Percentiles rank a stretch among this genome's conserved stretches.
phyloP scores from a whole-genome alignment of 2,797 vertebrate genomes.

The Remorina albescens region DNA sequence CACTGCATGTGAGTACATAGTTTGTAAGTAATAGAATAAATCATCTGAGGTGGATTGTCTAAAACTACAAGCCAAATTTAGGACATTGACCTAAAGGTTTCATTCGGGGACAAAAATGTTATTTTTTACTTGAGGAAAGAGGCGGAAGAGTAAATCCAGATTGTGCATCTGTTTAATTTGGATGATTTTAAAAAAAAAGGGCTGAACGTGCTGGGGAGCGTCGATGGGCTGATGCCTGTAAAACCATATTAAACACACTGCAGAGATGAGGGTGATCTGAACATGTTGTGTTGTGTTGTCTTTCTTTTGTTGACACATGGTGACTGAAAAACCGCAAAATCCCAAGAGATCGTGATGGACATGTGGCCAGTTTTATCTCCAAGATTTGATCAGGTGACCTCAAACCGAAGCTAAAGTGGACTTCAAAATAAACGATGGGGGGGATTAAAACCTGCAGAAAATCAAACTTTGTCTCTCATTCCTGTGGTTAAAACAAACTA shows the following conservation, averaged over 20 bases:
- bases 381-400: no score
- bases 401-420: neutral
- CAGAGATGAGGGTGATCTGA: neutral
- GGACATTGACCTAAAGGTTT: rapidly evolving
- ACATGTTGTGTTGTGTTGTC: no score
- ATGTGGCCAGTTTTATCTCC: constrained; percentile 17
- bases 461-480: neutral
- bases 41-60: neutral
- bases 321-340: constrained; percentile 15
- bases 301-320: neutral
- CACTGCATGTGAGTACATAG: neutral
- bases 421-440: no score
- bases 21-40: rapidly evolving
- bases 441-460: no score
- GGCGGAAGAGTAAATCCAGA: no score
- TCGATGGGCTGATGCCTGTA: neutral
- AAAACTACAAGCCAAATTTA: constrained; percentile 8
- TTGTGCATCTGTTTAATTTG: no score
- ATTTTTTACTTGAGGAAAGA: neutral
- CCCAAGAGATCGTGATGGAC: constrained; percentile 26
- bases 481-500: no score
- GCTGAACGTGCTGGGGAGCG: no score
- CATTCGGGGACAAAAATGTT: neutral
- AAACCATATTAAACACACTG: neutral
- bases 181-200: no score